These are phyloP conservation scores for Epirrita christyi DNA, from an alignment of 2,888 invertebrate species.

Conservation along the genomic window DNA sequence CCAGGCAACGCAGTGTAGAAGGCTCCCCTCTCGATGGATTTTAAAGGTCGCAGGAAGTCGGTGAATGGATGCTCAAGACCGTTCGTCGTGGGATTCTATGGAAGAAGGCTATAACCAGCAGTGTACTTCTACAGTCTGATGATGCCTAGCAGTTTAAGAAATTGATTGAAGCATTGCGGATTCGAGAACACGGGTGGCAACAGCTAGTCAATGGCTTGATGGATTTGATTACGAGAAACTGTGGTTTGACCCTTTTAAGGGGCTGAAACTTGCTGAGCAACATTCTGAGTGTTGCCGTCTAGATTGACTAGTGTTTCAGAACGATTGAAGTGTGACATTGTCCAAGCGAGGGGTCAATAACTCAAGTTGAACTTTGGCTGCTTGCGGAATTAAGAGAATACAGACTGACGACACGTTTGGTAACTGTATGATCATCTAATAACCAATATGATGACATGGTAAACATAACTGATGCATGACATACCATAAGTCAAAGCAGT, in stretches of 20 bases:
- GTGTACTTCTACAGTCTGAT: too few species aligned
- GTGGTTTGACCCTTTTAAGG: constrained; percentile 12
- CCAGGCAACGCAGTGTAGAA: too few species aligned
- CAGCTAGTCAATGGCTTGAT: background rate
- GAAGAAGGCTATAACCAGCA: too few species aligned
- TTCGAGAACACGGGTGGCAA: too few species aligned
- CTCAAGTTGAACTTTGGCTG: constrained; percentile 14
- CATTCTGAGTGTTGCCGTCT: constrained; percentile 14
- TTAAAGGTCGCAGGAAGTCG: too few species aligned
- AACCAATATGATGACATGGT: background rate
- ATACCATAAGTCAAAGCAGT: background rate
- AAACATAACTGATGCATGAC: background rate
- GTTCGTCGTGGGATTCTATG: too few species aligned
- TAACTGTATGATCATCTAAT: background rate
- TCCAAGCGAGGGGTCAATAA: constrained; percentile 14
- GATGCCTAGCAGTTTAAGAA: too few species aligned
- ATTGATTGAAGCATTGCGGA: too few species aligned
- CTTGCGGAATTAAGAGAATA: background rate
- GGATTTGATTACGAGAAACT: constrained; percentile 1
- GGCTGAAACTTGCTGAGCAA: constrained; percentile 16
- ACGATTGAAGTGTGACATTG: constrained; percentile 10
- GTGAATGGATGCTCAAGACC: too few species aligned
- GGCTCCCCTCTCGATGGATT: too few species aligned
- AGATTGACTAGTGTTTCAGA: constrained; percentile 10
- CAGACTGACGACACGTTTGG: background rate